Evolutionary conservation across 2,113 vertebrate genomes (phyloP).

Genomic region (Periophthalmodon schlosseri): DNA sequence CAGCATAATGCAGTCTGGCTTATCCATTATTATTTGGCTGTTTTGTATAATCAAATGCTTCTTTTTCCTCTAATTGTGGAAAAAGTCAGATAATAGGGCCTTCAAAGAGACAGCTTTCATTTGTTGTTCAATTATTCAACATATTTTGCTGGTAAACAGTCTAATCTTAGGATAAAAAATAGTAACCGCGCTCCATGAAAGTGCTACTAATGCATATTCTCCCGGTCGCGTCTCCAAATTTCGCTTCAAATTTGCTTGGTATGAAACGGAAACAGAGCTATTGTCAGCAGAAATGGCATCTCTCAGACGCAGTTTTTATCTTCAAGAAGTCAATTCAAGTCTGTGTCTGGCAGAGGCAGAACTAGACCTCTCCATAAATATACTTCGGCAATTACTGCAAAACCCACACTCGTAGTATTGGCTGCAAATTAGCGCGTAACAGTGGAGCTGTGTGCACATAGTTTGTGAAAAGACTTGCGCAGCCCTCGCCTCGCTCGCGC

Average conservation of each 20-base stretch:
- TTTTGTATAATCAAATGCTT: not conserved
- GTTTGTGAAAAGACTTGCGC: slow-evolving; percentile 48
- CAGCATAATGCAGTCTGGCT: not conserved
- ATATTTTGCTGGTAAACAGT: not conserved
- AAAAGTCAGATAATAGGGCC: not conserved
- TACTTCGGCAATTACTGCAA: slow-evolving; percentile 20
- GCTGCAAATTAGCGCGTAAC: slow-evolving; percentile 40
- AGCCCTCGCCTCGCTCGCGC: slow-evolving; percentile 51
- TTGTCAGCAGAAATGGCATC: slow-evolving; percentile 11
- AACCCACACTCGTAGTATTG: slow-evolving; percentile 34
- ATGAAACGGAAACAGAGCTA: not conserved
- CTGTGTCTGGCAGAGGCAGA: not conserved
- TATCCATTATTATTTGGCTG: not conserved
- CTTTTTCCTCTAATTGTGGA: not conserved
- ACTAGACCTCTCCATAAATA: slow-evolving; percentile 9
- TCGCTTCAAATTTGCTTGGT: not conserved
- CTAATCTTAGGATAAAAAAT: not conserved
- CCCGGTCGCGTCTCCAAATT: not conserved
- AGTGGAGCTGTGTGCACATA: slow-evolving; percentile 37
- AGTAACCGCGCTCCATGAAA: not conserved
- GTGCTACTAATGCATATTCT: slow-evolving; percentile 1
- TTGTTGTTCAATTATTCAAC: not conserved
- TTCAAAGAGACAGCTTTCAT: not conserved
- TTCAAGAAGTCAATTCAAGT: slow-evolving; percentile 17
- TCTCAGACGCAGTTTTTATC: slow-evolving; percentile 14